Evolutionary conservation across 2,888 invertebrate species (phyloP), one percentile per base, ranked within the genome.

Genomic region (Dendrolimus houi): DNA sequence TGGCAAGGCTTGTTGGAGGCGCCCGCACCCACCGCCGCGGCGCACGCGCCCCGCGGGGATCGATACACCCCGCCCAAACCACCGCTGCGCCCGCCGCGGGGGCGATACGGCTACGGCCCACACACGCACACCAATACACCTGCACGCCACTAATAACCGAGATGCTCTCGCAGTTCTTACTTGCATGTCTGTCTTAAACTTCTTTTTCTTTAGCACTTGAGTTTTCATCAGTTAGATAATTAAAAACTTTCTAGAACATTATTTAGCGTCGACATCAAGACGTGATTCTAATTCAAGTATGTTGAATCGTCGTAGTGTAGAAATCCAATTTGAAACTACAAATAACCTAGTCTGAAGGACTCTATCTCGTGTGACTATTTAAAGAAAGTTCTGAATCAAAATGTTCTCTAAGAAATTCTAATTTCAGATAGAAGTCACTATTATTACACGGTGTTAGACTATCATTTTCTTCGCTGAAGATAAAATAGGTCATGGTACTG

Each of bases 1-100:
- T 67, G 72, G 79, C 79, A 77, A 75, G 77, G 78, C 75, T 70
- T 66, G 71, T 72, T 66, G 74, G 65, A 72, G 74, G 74, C 74
- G 76, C 75, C 75, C 75, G 75, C 75, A 64, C 70, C 76, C 73
- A 67, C 72, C 70, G 71, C 74, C 76, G 75, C 74, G 63, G 82
- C 87, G 87, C 87, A 87, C 79, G 88, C 88, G 87, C 87, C 85
- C 76, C 73, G 74, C 77, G 66, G 75, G 77, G 87, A 89, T 89
- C 89, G 85, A 89, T 89, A 89, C 88, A 77, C 88, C 87, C 87
- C 81, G 78, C 85, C 83, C 87, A 71, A 72, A 77, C 86, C 81
- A 69, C 80, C 58, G 64, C 57, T 60, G 66, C 84, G 64, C 85
- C 87, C 81, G 71, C 66, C 67, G 74, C 76, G 74, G 74, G 77